These are phyloP conservation scores for Centruroides sculpturatus DNA, from an alignment of 1,140 invertebrate genomes.

Conservation along the genomic window DNA sequence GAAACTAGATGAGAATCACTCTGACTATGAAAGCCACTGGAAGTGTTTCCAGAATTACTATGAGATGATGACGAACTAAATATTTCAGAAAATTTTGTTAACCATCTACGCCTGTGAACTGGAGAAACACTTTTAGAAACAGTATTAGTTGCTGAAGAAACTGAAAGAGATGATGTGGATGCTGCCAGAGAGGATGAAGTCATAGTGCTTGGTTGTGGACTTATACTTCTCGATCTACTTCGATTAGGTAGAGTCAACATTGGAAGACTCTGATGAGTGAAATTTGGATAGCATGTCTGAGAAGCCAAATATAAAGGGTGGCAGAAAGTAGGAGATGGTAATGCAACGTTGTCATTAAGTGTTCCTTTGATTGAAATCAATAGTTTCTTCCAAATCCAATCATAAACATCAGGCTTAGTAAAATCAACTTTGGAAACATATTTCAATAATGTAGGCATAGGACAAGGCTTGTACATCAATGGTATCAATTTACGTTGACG, in stretches of 20 bases:
- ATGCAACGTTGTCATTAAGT: not conserved
- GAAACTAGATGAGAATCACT: not conserved
- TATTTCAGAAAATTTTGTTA: not conserved
- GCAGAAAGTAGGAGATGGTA: not conserved
- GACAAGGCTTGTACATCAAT: constrained; percentile 24
- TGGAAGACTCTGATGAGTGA: constrained; percentile 1
- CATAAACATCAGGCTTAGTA: constrained; percentile 24
- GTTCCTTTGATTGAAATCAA: constrained; percentile 23
- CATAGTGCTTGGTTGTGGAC: not conserved
- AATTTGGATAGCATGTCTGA: not conserved
- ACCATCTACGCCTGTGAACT: not conserved
- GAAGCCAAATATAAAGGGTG: not conserved
- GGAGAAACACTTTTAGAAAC: not conserved
- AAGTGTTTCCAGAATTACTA: constrained; percentile 1
- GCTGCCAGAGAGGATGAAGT: not conserved
- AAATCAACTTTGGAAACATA: constrained; percentile 30
- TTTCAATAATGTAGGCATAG: constrained; percentile 25
- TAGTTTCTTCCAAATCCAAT: constrained; percentile 29
- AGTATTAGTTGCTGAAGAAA: not conserved
- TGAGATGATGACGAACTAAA: not conserved
- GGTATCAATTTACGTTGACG: constrained; percentile 25
- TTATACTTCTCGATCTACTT: not conserved
- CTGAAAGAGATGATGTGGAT: not conserved
- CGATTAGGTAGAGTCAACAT: not conserved
- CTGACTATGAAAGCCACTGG: constrained; percentile 12